Percentiles rank a stretch among this genome's conserved stretches.
phyloP scores from a whole-genome alignment of 2,888 invertebrate species.

The Leptopilina syphax region DNA sequence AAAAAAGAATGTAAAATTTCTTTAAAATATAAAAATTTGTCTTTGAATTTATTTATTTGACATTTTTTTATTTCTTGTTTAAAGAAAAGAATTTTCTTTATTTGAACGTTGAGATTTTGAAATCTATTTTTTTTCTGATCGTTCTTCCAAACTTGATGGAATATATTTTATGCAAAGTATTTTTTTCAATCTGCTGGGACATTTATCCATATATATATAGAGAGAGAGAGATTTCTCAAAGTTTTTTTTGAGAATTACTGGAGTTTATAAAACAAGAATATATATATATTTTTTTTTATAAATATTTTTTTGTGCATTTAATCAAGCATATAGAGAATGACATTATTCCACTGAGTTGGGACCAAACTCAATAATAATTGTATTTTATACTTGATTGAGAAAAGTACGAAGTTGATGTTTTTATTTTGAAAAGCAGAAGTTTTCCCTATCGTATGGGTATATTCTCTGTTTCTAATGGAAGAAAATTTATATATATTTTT shows the following conservation, averaged over 20 bases:
- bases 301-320: constrained; percentile 45
- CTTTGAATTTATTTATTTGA: no score
- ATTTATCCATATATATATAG: neutral
- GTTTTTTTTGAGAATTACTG: constrained; percentile 22
- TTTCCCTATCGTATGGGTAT: constrained; percentile 37
- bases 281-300: neutral
- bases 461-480: constrained; percentile 21
- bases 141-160: constrained; percentile 24
- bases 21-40: no score
- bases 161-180: constrained; percentile 35
- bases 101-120: no score
- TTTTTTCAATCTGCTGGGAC: constrained; percentile 24
- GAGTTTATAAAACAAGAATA: constrained; percentile 15
- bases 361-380: constrained; percentile 44
- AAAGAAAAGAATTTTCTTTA: no score
- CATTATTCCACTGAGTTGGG: constrained; percentile 48
- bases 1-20: no score
- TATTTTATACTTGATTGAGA: constrained; percentile 13
- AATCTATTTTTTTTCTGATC: constrained; percentile 19
- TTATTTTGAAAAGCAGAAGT: neutral
- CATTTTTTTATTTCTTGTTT: no score
- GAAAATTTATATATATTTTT: constrained; percentile 33
- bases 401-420: constrained; percentile 14
- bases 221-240: neutral
- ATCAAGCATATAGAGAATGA: constrained; percentile 42